These are phyloP conservation scores for Sinodicranocentrus sp. DNA, from an alignment of 2,888 invertebrate species.

Conservation along the genomic window DNA sequence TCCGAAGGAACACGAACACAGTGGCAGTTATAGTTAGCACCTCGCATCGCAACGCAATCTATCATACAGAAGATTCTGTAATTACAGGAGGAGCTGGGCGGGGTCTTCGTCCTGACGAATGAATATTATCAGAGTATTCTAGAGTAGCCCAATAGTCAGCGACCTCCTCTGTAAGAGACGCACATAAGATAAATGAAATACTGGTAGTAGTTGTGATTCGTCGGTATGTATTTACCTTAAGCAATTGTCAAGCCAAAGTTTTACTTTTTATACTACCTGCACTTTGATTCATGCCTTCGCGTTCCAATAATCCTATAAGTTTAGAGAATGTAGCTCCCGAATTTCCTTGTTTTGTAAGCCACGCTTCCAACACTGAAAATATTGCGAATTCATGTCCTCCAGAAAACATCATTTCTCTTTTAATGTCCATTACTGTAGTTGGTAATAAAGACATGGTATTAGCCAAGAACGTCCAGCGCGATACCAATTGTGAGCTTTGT, in stretches of 20 bases:
- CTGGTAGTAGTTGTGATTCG: too few relatives aligned
- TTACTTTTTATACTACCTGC: conserved; percentile 51
- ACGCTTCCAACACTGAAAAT: conserved; percentile 37
- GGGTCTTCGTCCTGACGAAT: background rate
- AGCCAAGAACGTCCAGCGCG: conserved; percentile 59
- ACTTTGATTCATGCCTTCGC: conserved; percentile 54
- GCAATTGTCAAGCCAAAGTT: too few relatives aligned
- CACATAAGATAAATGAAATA: background rate
- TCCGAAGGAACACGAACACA: too few relatives aligned
- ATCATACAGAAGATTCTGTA: too few relatives aligned
- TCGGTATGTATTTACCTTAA: too few relatives aligned
- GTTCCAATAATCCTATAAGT: conserved; percentile 44
- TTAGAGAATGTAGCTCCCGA: conserved; percentile 60
- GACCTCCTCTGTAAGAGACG: conserved; percentile 34
- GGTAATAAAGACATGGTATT: conserved; percentile 49
- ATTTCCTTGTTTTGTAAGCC: conserved; percentile 56
- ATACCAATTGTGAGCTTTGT: conserved; percentile 32
- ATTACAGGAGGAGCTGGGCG: conserved; percentile 6
- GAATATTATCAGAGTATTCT: background rate
- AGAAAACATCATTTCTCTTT: conserved; percentile 56
- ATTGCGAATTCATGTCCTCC: conserved; percentile 62
- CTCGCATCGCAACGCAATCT: too few relatives aligned
- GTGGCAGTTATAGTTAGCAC: too few relatives aligned
- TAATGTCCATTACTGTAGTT: conserved; percentile 54
- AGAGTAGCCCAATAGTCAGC: conserved; percentile 25